These are phyloP conservation scores for Ferdinandea cuprea DNA, from an alignment of 2,888 invertebrate genomes.

Conservation along the genomic window DNA sequence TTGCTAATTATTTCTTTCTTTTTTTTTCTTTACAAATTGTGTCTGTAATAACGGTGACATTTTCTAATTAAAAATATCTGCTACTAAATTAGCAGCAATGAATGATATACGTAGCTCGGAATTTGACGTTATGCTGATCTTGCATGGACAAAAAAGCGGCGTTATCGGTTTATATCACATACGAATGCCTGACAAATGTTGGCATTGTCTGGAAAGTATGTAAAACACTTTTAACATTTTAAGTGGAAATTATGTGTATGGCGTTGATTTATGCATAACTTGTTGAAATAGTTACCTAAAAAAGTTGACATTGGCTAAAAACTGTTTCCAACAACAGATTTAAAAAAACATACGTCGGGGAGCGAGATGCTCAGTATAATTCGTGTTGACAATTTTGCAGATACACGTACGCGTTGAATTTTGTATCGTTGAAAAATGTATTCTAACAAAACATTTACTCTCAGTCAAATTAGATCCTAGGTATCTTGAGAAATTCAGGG, in stretches of 20 bases:
- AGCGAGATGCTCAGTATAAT: too few relatives aligned
- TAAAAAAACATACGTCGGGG: too few relatives aligned
- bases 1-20: slow-evolving; percentile 42
- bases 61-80: slow-evolving; percentile 45
- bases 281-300: too few relatives aligned
- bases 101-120: neutral
- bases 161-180: slow-evolving; percentile 3
- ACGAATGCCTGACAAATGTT: neutral
- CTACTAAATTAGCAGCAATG: slow-evolving; percentile 20
- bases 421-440: too few relatives aligned
- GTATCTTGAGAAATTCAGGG: too few relatives aligned
- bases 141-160: neutral
- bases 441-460: too few relatives aligned
- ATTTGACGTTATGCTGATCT: neutral
- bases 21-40: slow-evolving; percentile 40
- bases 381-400: too few relatives aligned
- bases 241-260: neutral
- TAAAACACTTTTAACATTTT: neutral
- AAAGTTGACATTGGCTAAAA: too few relatives aligned
- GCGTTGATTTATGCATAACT: neutral
- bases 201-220: neutral
- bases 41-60: slow-evolving; percentile 30
- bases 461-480: too few relatives aligned
- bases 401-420: too few relatives aligned
- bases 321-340: too few relatives aligned